Evolutionary conservation across 2,113 vertebrate genomes (phyloP).

Genomic region (Tautogolabrus adspersus): DNA sequence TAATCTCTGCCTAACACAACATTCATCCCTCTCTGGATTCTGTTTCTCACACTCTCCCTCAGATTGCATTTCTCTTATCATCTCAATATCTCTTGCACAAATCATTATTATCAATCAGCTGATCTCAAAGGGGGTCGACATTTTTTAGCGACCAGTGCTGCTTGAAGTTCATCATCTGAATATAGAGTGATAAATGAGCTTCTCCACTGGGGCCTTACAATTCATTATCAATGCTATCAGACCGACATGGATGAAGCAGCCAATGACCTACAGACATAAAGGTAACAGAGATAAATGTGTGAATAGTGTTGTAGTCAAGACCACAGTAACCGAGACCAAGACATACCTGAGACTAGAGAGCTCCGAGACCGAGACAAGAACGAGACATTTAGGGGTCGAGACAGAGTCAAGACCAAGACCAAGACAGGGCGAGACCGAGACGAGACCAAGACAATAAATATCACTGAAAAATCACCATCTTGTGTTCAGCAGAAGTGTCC

Average conservation of each 20-base stretch:
- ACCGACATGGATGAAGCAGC: constrained; percentile 7
- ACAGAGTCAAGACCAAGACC: too few species aligned
- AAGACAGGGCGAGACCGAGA: too few species aligned
- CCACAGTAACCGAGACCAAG: too few species aligned
- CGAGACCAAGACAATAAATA: too few species aligned
- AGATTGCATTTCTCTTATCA: background rate
- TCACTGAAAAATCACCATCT: too few species aligned
- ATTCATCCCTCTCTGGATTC: background rate
- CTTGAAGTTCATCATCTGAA: constrained; percentile 40
- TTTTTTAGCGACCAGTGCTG: constrained; percentile 5
- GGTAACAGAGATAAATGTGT: background rate
- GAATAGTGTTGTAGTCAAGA: background rate
- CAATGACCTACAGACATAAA: background rate
- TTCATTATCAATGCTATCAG: constrained; percentile 51
- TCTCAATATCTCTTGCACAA: constrained; percentile 13
- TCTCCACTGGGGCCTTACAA: constrained; percentile 44
- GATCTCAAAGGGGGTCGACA: background rate
- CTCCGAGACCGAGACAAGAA: too few species aligned
- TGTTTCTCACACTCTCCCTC: background rate
- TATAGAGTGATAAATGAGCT: constrained; percentile 40
- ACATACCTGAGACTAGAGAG: too few species aligned
- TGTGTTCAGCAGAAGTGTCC: too few species aligned
- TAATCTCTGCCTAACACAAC: background rate
- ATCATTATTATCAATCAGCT: constrained; percentile 5
- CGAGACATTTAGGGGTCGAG: too few species aligned